Conservation (phyloP, 2,888 invertebrate species). For the Morpho deidamia region DNA sequence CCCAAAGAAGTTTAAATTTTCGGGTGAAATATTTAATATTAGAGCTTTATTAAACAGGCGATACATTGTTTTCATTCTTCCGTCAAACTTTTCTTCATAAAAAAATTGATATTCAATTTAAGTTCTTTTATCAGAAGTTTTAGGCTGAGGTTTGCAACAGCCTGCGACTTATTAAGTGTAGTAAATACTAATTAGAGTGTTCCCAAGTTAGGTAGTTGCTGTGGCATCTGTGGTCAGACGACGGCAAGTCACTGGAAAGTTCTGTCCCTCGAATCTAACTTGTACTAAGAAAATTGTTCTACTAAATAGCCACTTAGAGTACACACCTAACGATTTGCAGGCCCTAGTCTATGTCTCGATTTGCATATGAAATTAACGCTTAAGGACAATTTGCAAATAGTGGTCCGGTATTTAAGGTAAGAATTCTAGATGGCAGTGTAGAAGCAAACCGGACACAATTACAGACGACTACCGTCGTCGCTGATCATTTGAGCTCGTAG, state of each 20-base stretch:
- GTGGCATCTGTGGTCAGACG: slow-evolving; percentile 38
- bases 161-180: slow-evolving; percentile 38
- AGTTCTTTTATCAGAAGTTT: slow-evolving; percentile 25
- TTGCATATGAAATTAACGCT: slow-evolving; percentile 21
- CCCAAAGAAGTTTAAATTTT: neutral
- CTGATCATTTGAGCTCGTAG: slow-evolving; percentile 42
- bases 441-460: slow-evolving; percentile 64
- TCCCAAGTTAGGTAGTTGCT: slow-evolving; percentile 46
- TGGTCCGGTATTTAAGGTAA: slow-evolving; percentile 15
- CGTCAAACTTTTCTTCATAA: slow-evolving; percentile 31
- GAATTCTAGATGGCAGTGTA: slow-evolving; percentile 29
- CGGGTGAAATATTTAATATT: slow-evolving; percentile 7
- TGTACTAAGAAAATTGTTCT: slow-evolving; percentile 37
- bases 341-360: slow-evolving; percentile 4
- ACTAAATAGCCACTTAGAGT: slow-evolving; percentile 16
- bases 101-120: slow-evolving; percentile 30
- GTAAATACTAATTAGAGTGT: slow-evolving; percentile 60
- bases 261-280: slow-evolving; percentile 46
- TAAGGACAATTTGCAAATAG: slow-evolving; percentile 18
- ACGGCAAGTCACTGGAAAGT: slow-evolving; percentile 43
- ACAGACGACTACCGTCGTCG: slow-evolving; percentile 58
- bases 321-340: slow-evolving; percentile 5
- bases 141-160: slow-evolving; percentile 29
- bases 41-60: slow-evolving; percentile 32
- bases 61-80: slow-evolving; percentile 37